These are phyloP conservation scores for Centruroides vittatus DNA, from an alignment of 1,140 invertebrate species.

Conservation along the genomic window DNA sequence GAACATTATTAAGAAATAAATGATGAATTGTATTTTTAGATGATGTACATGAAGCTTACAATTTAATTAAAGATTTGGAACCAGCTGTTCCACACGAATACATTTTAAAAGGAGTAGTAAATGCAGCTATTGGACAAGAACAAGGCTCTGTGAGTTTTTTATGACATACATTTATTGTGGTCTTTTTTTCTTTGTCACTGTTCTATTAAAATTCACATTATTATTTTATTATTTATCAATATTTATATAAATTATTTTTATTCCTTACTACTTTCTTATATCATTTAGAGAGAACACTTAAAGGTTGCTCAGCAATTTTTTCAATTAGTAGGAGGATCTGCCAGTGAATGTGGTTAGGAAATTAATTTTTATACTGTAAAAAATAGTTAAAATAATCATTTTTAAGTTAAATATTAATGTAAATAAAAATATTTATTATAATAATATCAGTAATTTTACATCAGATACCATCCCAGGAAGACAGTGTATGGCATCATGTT, in stretches of 20 bases:
- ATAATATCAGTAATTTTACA: slow-evolving; percentile 1
- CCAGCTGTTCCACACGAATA: slow-evolving; percentile 90
- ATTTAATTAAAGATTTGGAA: slow-evolving; percentile 80
- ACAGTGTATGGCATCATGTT: slow-evolving; percentile 94
- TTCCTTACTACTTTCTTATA: slow-evolving; percentile 1
- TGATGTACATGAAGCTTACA: slow-evolving; percentile 76
- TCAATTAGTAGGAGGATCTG: slow-evolving; percentile 86
- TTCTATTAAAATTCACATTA: too few species aligned
- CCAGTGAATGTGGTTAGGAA: slow-evolving; percentile 72
- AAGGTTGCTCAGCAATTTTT: slow-evolving; percentile 94
- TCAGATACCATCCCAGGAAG: slow-evolving; percentile 52
- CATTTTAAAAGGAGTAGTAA: slow-evolving; percentile 90
- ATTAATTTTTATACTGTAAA: neutral
- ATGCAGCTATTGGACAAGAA: slow-evolving; percentile 85
- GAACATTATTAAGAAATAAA: too few species aligned
- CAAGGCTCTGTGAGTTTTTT: slow-evolving; percentile 54
- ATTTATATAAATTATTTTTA: too few species aligned
- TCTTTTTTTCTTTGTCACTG: too few species aligned
- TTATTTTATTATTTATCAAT: too few species aligned
- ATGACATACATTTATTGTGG: too few species aligned
- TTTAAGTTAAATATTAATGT: too few species aligned
- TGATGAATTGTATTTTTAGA: slow-evolving; percentile 32
- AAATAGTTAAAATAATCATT: too few species aligned
- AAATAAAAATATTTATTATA: neutral
- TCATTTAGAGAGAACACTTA: slow-evolving; percentile 68